Evolutionary conservation across 1,140 invertebrate genomes (phyloP).

Genomic region (Lepidurus couesii): DNA sequence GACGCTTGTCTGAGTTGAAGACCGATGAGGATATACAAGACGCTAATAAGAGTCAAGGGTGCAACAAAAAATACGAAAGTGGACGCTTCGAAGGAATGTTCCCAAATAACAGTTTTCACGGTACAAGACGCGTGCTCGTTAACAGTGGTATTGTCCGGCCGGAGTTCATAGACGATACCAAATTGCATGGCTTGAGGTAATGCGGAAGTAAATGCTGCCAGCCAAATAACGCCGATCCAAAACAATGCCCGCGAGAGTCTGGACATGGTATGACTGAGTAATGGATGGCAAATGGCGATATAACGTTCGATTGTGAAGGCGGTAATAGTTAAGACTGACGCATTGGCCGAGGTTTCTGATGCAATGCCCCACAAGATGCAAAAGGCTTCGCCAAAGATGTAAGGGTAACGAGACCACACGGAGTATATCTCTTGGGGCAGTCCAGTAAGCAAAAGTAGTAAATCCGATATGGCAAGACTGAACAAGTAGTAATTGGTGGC

Average conservation of each 20-base stretch:
- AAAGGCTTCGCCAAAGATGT: constrained; percentile 77
- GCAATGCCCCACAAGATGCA: constrained; percentile 76
- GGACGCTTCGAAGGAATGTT: background rate
- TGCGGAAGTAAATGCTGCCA: constrained; percentile 58
- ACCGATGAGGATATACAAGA: constrained; percentile 76
- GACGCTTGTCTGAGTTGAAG: constrained; percentile 61
- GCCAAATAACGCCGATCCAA: constrained; percentile 56
- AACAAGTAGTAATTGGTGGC: constrained; percentile 93
- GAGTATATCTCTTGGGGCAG: constrained; percentile 78
- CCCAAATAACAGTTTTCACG: background rate
- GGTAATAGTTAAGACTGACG: constrained; percentile 85
- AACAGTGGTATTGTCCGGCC: background rate
- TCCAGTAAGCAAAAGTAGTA: constrained; percentile 52
- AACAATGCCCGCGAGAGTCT: constrained; percentile 56
- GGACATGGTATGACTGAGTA: constrained; percentile 78
- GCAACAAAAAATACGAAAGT: constrained; percentile 20
- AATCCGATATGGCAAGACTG: constrained; percentile 52
- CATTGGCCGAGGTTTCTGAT: constrained; percentile 85
- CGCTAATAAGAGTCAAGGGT: constrained; percentile 78
- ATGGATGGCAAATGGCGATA: constrained; percentile 88
- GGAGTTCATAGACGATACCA: background rate
- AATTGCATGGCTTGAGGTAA: constrained; percentile 57
- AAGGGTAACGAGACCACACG: constrained; percentile 82
- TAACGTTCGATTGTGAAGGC: constrained; percentile 93
- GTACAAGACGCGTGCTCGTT: background rate